Conservation (phyloP, 2,113 vertebrate genomes). For the Lethenteron reissneri region DNA sequence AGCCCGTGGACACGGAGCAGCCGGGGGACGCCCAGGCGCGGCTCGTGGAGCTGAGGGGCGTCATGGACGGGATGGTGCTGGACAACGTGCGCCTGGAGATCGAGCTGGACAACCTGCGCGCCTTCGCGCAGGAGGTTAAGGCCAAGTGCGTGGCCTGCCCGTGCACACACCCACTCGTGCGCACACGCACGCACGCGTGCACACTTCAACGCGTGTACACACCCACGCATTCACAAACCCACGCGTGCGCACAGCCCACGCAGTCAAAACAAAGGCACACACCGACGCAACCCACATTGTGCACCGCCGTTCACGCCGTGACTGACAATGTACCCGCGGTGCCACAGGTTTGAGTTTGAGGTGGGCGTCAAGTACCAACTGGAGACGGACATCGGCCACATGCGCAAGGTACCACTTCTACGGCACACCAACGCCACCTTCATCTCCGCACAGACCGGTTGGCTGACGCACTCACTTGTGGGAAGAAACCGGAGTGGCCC, state of each 20-base stretch:
- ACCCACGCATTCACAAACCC: too few relatives aligned
- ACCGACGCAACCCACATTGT: too few relatives aligned
- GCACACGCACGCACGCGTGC: too few relatives aligned
- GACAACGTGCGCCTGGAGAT: conserved; percentile 22
- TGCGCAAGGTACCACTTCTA: conserved; percentile 17
- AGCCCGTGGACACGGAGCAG: conserved; percentile 12
- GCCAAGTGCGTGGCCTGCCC: conserved; percentile 17
- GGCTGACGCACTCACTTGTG: too few relatives aligned
- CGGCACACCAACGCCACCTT: too few relatives aligned
- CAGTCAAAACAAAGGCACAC: too few relatives aligned
- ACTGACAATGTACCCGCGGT: neutral
- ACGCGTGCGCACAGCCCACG: too few relatives aligned
- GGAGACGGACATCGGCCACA: conserved; percentile 19
- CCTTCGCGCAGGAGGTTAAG: conserved; percentile 21
- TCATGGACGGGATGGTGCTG: conserved; percentile 18
- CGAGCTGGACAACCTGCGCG: conserved; percentile 22
- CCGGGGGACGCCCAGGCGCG: conserved; percentile 18
- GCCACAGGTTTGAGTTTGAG: conserved; percentile 21
- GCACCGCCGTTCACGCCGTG: too few relatives aligned
- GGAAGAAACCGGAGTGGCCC: too few relatives aligned
- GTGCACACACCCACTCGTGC: too few relatives aligned
- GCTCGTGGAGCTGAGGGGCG: conserved; percentile 17
- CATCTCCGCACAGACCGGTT: too few relatives aligned
- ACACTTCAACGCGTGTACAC: too few relatives aligned
- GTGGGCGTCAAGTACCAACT: conserved; percentile 24